These are phyloP conservation scores for Drosophila siamana DNA, from an alignment of 2,888 invertebrate genomes.

Conservation along the genomic window DNA sequence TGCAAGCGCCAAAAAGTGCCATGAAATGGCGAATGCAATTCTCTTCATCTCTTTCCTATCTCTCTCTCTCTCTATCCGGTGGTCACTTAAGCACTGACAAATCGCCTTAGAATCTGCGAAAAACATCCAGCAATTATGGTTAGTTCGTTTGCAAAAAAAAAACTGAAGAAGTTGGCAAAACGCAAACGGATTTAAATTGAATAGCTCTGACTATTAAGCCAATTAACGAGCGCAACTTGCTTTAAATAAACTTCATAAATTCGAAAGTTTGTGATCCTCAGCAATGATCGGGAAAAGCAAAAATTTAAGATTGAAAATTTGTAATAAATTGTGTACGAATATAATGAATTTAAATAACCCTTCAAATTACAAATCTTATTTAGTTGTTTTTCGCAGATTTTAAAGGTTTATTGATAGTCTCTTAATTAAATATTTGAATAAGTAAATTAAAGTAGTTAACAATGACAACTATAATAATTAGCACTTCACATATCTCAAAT, in stretches of 20 bases:
- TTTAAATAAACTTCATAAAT: neutral
- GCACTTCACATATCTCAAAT: no score
- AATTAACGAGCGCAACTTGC: neutral
- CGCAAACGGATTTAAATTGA: neutral
- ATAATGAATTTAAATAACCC: no score
- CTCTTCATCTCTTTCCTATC: neutral
- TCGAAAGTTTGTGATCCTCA: no score
- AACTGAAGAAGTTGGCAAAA: neutral
- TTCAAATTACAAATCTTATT: no score
- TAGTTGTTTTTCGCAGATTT: no score
- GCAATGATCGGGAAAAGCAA: no score
- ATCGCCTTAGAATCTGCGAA: conserved; percentile 19
- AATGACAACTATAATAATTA: no score
- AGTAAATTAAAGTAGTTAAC: no score
- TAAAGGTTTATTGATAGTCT: no score
- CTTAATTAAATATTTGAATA: no score
- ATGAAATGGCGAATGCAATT: conserved; percentile 6
- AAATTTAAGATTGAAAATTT: no score
- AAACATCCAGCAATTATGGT: conserved; percentile 4
- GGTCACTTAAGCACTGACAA: conserved; percentile 13
- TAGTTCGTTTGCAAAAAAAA: neutral
- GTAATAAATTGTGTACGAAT: no score
- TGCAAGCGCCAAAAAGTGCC: conserved; percentile 13
- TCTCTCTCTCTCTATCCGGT: conserved; percentile 1
- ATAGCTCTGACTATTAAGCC: neutral